These are phyloP conservation scores for Drosophila phalerata DNA, from an alignment of 2,888 invertebrate genomes.

Conservation along the genomic window DNA sequence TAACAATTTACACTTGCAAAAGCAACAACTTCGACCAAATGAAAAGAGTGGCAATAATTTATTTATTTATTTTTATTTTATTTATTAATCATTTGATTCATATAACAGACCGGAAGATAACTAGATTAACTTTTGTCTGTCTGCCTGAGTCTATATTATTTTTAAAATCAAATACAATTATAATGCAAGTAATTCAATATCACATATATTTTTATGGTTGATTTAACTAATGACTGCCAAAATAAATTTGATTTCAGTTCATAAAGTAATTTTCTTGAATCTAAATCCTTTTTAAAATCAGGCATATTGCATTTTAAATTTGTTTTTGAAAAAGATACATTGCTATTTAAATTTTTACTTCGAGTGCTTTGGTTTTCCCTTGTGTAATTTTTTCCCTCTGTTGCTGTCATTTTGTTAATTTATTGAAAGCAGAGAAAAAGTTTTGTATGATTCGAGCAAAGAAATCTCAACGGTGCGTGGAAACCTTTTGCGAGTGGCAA, in stretches of 20 bases:
- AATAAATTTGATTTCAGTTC: neutral
- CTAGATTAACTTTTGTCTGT: too few relatives aligned
- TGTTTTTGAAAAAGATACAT: conserved; percentile 8
- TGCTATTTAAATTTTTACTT: neutral
- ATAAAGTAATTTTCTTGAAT: neutral
- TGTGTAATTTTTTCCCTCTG: neutral
- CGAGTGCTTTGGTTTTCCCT: neutral
- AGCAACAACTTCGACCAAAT: neutral
- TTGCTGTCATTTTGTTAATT: conserved; percentile 68
- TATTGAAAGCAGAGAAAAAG: conserved; percentile 59
- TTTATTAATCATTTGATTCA: neutral
- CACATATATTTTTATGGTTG: too few relatives aligned
- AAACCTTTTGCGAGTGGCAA: conserved; percentile 67
- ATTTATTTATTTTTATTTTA: neutral
- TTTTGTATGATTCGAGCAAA: conserved; percentile 42
- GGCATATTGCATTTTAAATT: conserved; percentile 3
- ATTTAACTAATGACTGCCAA: neutral
- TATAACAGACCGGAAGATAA: too few relatives aligned
- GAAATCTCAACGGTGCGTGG: conserved; percentile 63
- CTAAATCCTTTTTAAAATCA: neutral
- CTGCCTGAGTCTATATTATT: too few relatives aligned
- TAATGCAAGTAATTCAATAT: too few relatives aligned
- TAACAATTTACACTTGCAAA: conserved; percentile 41
- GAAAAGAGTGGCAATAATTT: neutral
- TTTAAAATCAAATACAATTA: too few relatives aligned